Percentiles rank a stretch among this genome's conserved stretches.
Evolutionary conservation across 2,888 invertebrate genomes (phyloP).

Genomic region (Azorinus chamasolen): DNA sequence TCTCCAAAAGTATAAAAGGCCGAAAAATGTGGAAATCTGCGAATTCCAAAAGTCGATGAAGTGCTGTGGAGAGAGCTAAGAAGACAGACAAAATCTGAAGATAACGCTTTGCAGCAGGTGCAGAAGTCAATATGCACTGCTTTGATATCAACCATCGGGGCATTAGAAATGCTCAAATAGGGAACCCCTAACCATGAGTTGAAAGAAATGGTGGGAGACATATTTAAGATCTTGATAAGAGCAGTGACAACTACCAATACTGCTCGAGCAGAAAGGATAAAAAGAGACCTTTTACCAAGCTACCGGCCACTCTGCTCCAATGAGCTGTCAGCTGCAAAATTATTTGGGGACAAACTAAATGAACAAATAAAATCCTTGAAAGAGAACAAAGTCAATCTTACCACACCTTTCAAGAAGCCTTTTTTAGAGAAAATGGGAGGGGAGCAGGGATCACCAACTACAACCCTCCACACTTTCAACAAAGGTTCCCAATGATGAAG

Average conservation of each 20-base stretch:
- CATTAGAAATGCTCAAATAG: neutral
- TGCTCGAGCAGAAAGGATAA: constrained; percentile 11
- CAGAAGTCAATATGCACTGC: constrained; percentile 8
- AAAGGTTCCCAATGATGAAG: neutral
- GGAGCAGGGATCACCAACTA: neutral
- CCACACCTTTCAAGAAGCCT: neutral
- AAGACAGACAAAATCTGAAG: constrained; percentile 1
- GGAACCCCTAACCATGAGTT: neutral
- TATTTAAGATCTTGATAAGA: constrained; percentile 22
- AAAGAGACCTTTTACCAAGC: constrained; percentile 19
- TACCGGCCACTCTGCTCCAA: constrained; percentile 18
- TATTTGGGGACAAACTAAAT: constrained; percentile 26
- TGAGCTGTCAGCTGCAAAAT: constrained; percentile 18
- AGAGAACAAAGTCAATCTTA: constrained; percentile 1
- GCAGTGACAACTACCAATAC: constrained; percentile 4
- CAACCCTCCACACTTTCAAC: neutral
- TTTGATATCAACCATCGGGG: constrained; percentile 1
- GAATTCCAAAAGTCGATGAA: too few species aligned
- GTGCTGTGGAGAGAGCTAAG: too few species aligned
- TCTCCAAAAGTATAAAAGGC: neutral
- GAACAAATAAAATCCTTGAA: constrained; percentile 10
- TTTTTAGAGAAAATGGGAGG: constrained; percentile 24
- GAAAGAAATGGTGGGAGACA: constrained; percentile 9
- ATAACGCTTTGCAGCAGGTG: constrained; percentile 4
- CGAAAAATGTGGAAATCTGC: constrained; percentile 13